phyloP scores from a whole-genome alignment of 2,797 vertebrate species.

The Menidia menidia region DNA sequence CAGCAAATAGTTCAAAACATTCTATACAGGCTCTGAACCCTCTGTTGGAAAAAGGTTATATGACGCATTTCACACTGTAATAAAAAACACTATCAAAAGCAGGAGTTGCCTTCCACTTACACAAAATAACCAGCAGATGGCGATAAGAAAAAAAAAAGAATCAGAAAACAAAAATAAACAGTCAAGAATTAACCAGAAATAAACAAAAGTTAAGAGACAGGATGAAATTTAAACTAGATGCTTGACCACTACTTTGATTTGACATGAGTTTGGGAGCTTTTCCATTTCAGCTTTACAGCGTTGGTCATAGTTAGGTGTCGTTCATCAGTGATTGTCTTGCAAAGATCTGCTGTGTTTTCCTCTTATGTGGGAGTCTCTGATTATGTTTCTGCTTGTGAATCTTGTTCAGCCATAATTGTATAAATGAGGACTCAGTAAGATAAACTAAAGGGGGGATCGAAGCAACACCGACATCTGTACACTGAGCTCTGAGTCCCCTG shows the following conservation, averaged over 20 bases:
- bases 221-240: constrained; percentile 14
- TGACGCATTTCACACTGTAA: constrained; percentile 22
- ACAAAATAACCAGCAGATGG: constrained; percentile 13
- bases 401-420: constrained; percentile 21
- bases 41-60: constrained; percentile 14
- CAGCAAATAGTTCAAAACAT: not conserved
- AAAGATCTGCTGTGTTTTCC: constrained; percentile 36
- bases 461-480: constrained; percentile 51
- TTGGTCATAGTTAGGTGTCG: constrained; percentile 16
- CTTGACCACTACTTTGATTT: constrained; percentile 5
- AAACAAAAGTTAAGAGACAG: not conserved
- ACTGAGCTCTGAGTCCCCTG: constrained; percentile 58
- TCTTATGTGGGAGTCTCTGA: constrained; percentile 42
- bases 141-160: not conserved
- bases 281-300: constrained; percentile 5
- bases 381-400: constrained; percentile 28
- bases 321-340: constrained; percentile 68
- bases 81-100: constrained; percentile 23
- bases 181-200: not conserved
- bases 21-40: not conserved
- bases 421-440: constrained; percentile 22
- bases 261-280: constrained; percentile 3
- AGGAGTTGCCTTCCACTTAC: not conserved
- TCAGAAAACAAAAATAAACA: constrained; percentile 11
- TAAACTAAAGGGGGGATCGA: constrained; percentile 3